Base-by-base conservation (phyloP, 2,113 vertebrate genomes). In the Acanthochromis polyacanthus region DNA sequence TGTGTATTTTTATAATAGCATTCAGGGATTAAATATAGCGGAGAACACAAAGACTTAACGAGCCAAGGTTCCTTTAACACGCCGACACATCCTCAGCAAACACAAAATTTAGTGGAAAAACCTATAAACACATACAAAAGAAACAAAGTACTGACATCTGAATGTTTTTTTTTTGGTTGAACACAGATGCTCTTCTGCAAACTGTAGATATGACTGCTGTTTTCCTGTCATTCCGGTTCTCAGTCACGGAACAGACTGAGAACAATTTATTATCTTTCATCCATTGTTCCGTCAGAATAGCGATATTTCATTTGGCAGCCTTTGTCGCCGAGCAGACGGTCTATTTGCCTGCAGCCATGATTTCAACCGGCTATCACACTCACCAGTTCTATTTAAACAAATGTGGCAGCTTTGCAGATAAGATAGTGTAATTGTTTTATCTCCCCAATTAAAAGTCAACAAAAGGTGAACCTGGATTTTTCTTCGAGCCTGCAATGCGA, bases 191-290 rank as follows among this genome's bases (percentile, higher is more conserved):
- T 38, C 55, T 16, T 48, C 48, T 66, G 51, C 16, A 45, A 52
- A 66, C 70, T 60, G 52, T 25, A 36, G 66, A 81, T 58, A 71
- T 17, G 50, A 78, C 71, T 22, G 51, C 71, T 22, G 51, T 60
- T 46, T 86, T 63, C 22, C 17, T 66, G 57, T 17, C 51, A 20
- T 51, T 57, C 4, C 0, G 20, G 66, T 50, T 52, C 45, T 55
- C 22, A 16, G 15, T 63, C 45, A 15, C 36, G 23, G 66, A 58
- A 78, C 50, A 15, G 28, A 40, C 25, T 36, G 4, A 38, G 19
- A 69, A 36, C 56, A 45, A 56, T 38, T 38, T 75, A 32, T 68
- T 28, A 46, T 78, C 38, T 69, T 56, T 77, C 32, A 72, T 60
- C 57, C 53, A 25, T 59, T 72, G 28, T 70, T 45, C 46, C 36